Evolutionary conservation across 1,140 invertebrate genomes (phyloP), one percentile per base, ranked within the genome.

Genomic region (Marisa cornuarietis): DNA sequence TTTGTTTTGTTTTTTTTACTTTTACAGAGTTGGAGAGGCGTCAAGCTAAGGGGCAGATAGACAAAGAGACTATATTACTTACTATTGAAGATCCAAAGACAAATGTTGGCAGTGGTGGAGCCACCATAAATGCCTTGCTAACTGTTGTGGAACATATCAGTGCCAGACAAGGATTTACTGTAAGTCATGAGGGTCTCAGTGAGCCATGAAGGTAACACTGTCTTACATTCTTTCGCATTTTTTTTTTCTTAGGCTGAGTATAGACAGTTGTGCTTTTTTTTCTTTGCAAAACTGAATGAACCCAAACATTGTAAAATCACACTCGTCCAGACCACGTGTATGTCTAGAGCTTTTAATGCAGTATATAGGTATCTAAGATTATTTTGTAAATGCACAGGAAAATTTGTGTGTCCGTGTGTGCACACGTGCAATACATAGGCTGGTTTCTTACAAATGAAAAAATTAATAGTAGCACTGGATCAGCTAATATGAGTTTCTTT

Each of bases 61-160:
- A 87, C 65, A 82, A 87, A 77, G 87, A 86, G 78, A 84, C 88
- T 11, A 83, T 90, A 62, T 75, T 92, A 11, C 77, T 92, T 49
- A 88, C 88, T 6, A 90, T 92, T 49, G 91, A 92, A 78, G 92
- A 92, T 85, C 91, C 91, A 54, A 87, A 90, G 76, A 77, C 82
- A 31, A 87, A 90, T 78, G 89, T 93, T 61, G 92, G 92, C 7
- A 93, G 92, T 87, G 92, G 92, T 61, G 92, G 92, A 49, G 92
- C 92, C 20, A 93, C 92, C 13, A 84, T 93, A 20, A 93, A 93
- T 88, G 92, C 92, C 22, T 77, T 93, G 18, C 82, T 93, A 16
- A 90, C 92, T 52, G 90, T 92, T 13, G 85, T 91, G 20, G 92
- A 93, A 83, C 89, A 91, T 81, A 88, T 93, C 8, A 91, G 90